Evolutionary conservation across 2,113 vertebrate genomes (phyloP).

Genomic region (Gila orcuttii): DNA sequence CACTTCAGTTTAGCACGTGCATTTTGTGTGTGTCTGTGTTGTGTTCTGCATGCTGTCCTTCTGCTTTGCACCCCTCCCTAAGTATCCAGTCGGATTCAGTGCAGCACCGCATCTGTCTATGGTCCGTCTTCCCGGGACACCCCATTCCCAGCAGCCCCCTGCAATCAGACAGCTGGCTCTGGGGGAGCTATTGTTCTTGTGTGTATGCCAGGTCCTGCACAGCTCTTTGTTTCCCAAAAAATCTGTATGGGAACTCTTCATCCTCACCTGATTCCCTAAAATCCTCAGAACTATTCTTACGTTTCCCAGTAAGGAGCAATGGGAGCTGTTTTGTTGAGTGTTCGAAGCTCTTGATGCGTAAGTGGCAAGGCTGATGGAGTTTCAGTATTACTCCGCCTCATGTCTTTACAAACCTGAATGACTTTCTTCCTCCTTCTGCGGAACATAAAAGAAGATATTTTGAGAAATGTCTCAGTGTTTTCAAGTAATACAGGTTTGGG

Average conservation of each 20-base stretch:
- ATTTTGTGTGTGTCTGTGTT: conserved; percentile 2
- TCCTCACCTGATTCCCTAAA: conserved; percentile 11
- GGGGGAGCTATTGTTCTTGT: conserved; percentile 65
- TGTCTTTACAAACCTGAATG: not conserved
- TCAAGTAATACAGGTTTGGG: not conserved
- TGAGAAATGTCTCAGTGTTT: not conserved
- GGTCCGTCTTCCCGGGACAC: conserved; percentile 64
- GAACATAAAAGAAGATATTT: not conserved
- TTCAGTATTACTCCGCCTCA: not conserved
- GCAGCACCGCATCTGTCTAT: conserved; percentile 63
- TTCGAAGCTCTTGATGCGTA: not conserved
- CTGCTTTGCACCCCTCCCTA: conserved; percentile 25
- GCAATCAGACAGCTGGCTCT: conserved; percentile 68
- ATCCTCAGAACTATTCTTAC: not conserved
- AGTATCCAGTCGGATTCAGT: not conserved
- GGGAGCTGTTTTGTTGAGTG: not conserved
- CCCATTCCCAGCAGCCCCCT: conserved; percentile 57
- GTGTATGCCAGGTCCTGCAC: conserved; percentile 55
- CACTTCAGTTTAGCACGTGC: not conserved
- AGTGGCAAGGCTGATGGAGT: not conserved
- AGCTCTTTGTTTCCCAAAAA: conserved; percentile 67
- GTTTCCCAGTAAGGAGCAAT: not conserved
- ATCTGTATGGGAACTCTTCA: conserved; percentile 25
- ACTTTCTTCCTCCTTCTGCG: not conserved
- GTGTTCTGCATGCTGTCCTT: conserved; percentile 18